Percentiles rank a stretch among this genome's conserved stretches.
Evolutionary conservation across 2,888 invertebrate genomes (phyloP).

Genomic region (Drosophila mulleri): DNA sequence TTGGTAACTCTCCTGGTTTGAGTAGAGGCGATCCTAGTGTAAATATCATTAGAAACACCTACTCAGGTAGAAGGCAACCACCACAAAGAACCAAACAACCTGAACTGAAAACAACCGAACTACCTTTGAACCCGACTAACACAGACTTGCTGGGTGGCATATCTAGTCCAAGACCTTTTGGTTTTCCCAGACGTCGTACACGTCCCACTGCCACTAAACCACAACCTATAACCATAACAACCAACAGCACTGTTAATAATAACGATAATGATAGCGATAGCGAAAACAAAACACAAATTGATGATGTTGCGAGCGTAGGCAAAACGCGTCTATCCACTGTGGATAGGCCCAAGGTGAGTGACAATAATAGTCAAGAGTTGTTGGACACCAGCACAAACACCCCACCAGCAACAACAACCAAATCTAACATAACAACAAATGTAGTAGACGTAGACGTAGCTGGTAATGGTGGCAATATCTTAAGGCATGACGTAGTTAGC

Average conservation of each 20-base stretch:
- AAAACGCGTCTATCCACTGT: constrained; percentile 66
- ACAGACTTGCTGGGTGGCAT: constrained; percentile 75
- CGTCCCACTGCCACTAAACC: constrained; percentile 81
- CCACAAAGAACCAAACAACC: constrained; percentile 47
- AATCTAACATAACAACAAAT: constrained; percentile 36
- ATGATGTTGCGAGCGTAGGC: constrained; percentile 60
- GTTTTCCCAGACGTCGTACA: constrained; percentile 85
- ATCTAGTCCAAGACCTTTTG: constrained; percentile 86
- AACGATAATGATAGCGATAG: constrained; percentile 41
- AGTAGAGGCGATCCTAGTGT: constrained; percentile 66
- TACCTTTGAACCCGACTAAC: constrained; percentile 73
- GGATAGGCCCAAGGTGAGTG: constrained; percentile 84
- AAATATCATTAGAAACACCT: constrained; percentile 70
- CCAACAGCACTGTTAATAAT: constrained; percentile 33
- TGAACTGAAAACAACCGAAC: constrained; percentile 59
- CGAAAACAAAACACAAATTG: constrained; percentile 50
- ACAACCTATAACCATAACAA: constrained; percentile 51
- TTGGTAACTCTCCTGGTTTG: constrained; percentile 62
- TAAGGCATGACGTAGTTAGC: constrained; percentile 79
- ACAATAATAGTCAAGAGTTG: constrained; percentile 61
- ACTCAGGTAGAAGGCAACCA: constrained; percentile 74
- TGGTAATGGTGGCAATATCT: constrained; percentile 75
- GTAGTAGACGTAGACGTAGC: constrained; percentile 59
- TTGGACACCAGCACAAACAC: constrained; percentile 47
- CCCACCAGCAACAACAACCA: constrained; percentile 35